phyloP scores from a whole-genome alignment of 2,113 vertebrate genomes.

The Thunnus maccoyii region DNA sequence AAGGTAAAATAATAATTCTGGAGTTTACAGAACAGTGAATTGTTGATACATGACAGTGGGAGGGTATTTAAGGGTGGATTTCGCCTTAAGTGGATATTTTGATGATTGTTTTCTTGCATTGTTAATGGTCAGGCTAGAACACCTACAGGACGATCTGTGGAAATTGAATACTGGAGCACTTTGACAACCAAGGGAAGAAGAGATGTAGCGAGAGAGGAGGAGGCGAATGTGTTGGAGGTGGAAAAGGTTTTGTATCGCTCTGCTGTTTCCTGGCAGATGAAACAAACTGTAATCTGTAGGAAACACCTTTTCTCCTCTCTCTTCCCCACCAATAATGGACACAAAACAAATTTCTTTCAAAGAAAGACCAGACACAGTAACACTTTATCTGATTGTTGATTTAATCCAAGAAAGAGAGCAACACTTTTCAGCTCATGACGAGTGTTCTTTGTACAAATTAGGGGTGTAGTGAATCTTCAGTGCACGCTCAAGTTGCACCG shows the following conservation, averaged over 20 bases:
- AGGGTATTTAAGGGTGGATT: constrained; percentile 50
- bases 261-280: constrained; percentile 62
- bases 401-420: constrained; percentile 57
- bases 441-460: constrained; percentile 89
- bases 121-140: constrained; percentile 19
- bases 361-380: constrained; percentile 69
- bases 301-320: constrained; percentile 66
- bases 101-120: constrained; percentile 45
- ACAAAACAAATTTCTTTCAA: constrained; percentile 68
- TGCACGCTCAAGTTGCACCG: constrained; percentile 72
- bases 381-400: constrained; percentile 65
- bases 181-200: constrained; percentile 71
- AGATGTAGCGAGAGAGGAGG: constrained; percentile 67
- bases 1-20: constrained; percentile 9
- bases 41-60: neutral
- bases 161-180: constrained; percentile 82
- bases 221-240: constrained; percentile 39
- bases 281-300: constrained; percentile 59
- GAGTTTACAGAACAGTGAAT: neutral
- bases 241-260: constrained; percentile 45
- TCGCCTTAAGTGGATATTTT: constrained; percentile 29
- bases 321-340: constrained; percentile 69
- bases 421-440: constrained; percentile 41
- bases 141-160: constrained; percentile 58
- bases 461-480: constrained; percentile 85